These are phyloP conservation scores for Ophion obscuratus DNA, from an alignment of 2,888 invertebrate genomes.

Conservation along the genomic window DNA sequence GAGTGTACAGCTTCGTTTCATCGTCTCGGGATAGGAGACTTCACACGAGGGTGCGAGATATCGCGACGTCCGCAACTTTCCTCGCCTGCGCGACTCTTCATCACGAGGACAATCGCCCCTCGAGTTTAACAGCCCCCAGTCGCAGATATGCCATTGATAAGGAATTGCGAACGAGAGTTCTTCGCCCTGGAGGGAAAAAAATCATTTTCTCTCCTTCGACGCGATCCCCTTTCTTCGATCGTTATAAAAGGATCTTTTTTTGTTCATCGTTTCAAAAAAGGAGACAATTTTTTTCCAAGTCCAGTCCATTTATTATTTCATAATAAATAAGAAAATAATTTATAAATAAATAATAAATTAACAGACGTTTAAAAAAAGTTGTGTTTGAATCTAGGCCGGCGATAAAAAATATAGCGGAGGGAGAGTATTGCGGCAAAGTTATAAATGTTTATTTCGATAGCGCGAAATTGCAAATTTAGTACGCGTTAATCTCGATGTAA, in stretches of 20 bases:
- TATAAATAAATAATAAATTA: not conserved
- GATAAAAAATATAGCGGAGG: not conserved
- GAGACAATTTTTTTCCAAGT: no score
- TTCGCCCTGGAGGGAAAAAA: not conserved
- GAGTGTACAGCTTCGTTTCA: slow-evolving; percentile 44
- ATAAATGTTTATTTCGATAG: slow-evolving; percentile 13
- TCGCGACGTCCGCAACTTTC: slow-evolving; percentile 49
- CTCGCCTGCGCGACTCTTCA: slow-evolving; percentile 6
- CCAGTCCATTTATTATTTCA: no score
- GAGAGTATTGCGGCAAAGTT: no score
- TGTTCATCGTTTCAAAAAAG: no score
- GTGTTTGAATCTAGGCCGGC: no score
- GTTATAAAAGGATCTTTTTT: not conserved
- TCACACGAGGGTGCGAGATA: slow-evolving; percentile 42
- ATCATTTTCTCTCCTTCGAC: not conserved
- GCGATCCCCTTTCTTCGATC: not conserved
- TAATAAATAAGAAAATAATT: no score
- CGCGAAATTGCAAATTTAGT: slow-evolving; percentile 18
- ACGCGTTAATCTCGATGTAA: slow-evolving; percentile 8
- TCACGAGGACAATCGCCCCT: slow-evolving; percentile 10
- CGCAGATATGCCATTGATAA: slow-evolving; percentile 24
- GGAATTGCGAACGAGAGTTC: not conserved
- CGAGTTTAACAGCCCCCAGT: slow-evolving; percentile 10
- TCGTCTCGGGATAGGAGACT: slow-evolving; percentile 25
- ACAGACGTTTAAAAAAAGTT: not conserved